Base-by-base conservation (phyloP, 2,888 invertebrate species). In the Epinotia demarniana region DNA sequence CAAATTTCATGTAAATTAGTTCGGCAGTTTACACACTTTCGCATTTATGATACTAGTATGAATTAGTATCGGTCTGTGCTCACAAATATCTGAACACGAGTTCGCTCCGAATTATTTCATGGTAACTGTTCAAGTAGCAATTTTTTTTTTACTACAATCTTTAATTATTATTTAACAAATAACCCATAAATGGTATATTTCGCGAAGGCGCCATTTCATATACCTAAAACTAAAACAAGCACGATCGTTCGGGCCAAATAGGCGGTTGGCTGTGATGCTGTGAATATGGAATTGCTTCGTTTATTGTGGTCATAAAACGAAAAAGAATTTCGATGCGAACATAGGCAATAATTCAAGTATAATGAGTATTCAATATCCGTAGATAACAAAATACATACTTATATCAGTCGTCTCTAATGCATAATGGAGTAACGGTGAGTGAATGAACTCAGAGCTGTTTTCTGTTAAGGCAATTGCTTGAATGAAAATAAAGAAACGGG, bases 291-390 rank as follows among this genome's bases (percentile, higher is more conserved):
- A 82, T 79, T 76, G 83, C 79, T 79, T 81, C 82, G 85, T 87
- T 88, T 87, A 88, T 84, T 78, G 79, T 80, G 12, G 78, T 80
- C 71, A 84, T 87, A 87, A 88, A 87, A 85, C 77, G 78, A 46
- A 64, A 62, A 71, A 64, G 39, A 75, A 61, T 67, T 27, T 55
- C 62, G 60, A 43, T 55, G 46, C 33, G 68, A 46, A 62, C 58
- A 55, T 55, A 62, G 43, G 19, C 72, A n/a, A 63, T 67, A 57
- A 60, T 73, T 73, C 39, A 73, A 74, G 33, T 23, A 19, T 74
- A 70, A 64, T 70, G 58, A 46, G 74, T 58, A 73, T 67, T 63
- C 63, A 63, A 58, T 74, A 12, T 33, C 27, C 49, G n/a, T 60
- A 57, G 43, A 33, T 18, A 60, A n/a, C n/a, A 33, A n/a, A 23